Conservation (phyloP, 92 coral and sea anemone genomes). For the Phenganax marumi region DNA sequence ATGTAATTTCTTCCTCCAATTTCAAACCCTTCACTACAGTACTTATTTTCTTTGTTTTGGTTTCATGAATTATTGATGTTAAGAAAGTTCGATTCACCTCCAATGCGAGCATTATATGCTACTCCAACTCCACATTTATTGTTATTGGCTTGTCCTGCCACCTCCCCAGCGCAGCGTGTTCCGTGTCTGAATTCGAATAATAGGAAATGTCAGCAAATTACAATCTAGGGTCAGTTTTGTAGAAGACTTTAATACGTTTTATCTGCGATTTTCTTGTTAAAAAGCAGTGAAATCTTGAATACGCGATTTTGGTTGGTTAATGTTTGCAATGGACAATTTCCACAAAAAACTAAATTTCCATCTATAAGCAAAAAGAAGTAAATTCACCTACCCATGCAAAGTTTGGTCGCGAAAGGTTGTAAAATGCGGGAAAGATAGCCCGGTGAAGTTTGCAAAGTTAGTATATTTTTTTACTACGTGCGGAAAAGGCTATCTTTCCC, state of each 20-base stretch:
- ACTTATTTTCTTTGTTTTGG: neutral
- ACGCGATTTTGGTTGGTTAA: no score
- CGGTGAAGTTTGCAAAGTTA: no score
- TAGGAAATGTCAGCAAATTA: neutral
- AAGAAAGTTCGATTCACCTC: conserved; percentile 61
- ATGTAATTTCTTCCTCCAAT: neutral
- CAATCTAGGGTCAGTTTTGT: neutral
- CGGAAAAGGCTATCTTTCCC: neutral
- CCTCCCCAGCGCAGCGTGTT: conserved; percentile 99
- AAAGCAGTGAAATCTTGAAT: no score
- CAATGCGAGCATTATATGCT: conserved; percentile 89
- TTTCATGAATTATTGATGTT: neutral
- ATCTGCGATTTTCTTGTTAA: neutral
- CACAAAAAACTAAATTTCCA: no score
- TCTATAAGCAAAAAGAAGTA: no score
- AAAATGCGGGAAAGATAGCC: no score
- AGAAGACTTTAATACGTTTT: neutral
- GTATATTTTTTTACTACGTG: neutral
- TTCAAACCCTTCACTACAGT: neutral
- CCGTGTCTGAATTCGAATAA: conserved; percentile 67
- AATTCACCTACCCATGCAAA: no score
- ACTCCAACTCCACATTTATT: conserved; percentile 96
- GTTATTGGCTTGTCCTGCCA: conserved; percentile 94
- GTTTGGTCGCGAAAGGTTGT: no score
- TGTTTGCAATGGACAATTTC: no score